These are phyloP conservation scores for Cydia fagiglandana DNA, from an alignment of 1,140 invertebrate genomes.

Conservation along the genomic window DNA sequence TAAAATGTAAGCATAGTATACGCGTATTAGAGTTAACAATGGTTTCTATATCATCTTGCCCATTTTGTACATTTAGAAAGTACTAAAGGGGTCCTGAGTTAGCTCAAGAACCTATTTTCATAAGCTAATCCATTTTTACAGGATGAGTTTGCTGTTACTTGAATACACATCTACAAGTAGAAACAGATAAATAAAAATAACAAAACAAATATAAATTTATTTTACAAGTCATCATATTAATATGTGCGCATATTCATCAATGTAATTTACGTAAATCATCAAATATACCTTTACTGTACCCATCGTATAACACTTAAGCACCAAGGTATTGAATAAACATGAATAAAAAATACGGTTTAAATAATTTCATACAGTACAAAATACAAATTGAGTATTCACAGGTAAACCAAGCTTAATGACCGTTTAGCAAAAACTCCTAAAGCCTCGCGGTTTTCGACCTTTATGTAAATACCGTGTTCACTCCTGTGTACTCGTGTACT, in stretches of 20 bases:
- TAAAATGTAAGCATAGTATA: background rate
- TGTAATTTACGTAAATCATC: background rate
- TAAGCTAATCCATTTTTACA: no score
- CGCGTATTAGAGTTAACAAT: background rate
- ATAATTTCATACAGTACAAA: constrained; percentile 5
- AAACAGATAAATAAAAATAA: no score
- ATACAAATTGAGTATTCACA: constrained; percentile 18
- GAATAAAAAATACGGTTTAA: background rate
- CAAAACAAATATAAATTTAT: no score
- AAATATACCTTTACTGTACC: background rate
- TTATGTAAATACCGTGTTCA: constrained; percentile 17
- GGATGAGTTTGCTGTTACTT: no score
- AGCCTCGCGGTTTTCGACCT: constrained; percentile 19
- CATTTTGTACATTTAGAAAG: background rate
- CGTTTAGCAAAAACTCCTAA: background rate
- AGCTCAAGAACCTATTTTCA: no score
- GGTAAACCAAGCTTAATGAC: constrained; percentile 4
- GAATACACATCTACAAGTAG: no score
- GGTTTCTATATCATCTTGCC: background rate
- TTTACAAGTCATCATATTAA: no score
- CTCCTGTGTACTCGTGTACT: background rate
- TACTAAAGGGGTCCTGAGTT: background rate
- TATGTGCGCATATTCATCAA: no score
- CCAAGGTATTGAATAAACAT: background rate
- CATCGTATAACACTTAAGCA: background rate